Conservation (phyloP, 2,113 vertebrate genomes). For the Catharus bicknelli region DNA sequence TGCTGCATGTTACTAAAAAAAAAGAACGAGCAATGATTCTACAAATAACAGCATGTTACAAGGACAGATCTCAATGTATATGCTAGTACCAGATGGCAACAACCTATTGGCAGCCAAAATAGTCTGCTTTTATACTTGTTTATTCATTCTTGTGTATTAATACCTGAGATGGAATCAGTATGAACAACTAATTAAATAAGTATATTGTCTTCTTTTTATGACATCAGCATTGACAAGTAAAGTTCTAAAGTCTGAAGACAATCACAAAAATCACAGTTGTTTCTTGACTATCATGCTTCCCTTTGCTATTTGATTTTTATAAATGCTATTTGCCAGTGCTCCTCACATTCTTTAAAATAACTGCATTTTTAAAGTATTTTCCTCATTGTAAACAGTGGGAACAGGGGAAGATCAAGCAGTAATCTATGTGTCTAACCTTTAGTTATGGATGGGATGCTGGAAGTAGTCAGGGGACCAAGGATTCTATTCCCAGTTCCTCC, state of each 20-base stretch:
- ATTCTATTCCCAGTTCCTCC: not conserved
- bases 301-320: not conserved
- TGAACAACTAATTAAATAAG: not conserved
- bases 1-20: not conserved
- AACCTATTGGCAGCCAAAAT: not conserved
- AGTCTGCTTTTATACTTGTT: not conserved
- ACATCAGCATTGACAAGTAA: not conserved
- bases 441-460: not conserved
- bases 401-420: not conserved
- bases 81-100: not conserved
- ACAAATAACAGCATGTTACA: fast-evolving
- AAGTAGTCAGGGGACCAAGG: not conserved
- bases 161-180: not conserved
- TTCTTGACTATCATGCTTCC: not conserved
- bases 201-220: not conserved
- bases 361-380: not conserved
- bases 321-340: not conserved
- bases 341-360: not conserved
- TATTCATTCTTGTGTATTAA: not conserved
- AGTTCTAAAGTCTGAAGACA: not conserved
- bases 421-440: not conserved
- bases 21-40: not conserved
- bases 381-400: not conserved
- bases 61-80: not conserved
- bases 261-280: not conserved